A percentile compares a stretch with the other conserved stretches of the same genome.
phyloP scores from a whole-genome alignment of 2,888 invertebrate genomes.

The Apotomis turbidana region DNA sequence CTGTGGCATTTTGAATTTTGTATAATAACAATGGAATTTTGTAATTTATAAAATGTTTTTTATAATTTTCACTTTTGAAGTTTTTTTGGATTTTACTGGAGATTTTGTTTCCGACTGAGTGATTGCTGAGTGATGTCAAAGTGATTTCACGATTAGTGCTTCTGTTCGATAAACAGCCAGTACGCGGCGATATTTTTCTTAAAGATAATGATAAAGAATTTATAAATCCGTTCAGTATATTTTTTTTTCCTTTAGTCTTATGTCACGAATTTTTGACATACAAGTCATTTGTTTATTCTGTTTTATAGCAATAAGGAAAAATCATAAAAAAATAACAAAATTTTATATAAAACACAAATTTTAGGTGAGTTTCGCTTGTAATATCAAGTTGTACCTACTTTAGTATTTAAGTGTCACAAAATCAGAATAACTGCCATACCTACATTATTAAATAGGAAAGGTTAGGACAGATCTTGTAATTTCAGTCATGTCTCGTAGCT shows the following conservation, averaged over 20 bases:
- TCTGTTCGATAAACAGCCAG: neutral
- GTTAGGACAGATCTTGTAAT: too few relatives aligned
- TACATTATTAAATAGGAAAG: too few relatives aligned
- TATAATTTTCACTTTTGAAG: slow-evolving; percentile 10
- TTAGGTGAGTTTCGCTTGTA: neutral
- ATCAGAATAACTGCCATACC: too few relatives aligned
- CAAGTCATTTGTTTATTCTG: slow-evolving; percentile 15
- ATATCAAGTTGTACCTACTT: neutral
- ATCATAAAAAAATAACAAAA: slow-evolving; percentile 38
- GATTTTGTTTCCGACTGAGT: neutral
- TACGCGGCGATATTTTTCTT: neutral
- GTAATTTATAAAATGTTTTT: neutral
- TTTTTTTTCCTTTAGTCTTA: too few relatives aligned
- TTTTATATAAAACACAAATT: slow-evolving; percentile 10
- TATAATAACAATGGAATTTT: neutral
- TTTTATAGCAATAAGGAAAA: slow-evolving; percentile 7
- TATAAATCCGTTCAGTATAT: too few relatives aligned
- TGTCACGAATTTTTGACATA: neutral
- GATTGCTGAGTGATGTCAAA: neutral
- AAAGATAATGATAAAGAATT: neutral
- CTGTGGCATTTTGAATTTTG: slow-evolving; percentile 35
- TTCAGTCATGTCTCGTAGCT: too few relatives aligned
- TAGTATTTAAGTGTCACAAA: slow-evolving; percentile 4
- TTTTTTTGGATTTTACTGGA: slow-evolving; percentile 23
- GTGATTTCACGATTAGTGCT: neutral